Conservation (phyloP, 2,113 vertebrate species). For the Macaca mulatta region DNA sequence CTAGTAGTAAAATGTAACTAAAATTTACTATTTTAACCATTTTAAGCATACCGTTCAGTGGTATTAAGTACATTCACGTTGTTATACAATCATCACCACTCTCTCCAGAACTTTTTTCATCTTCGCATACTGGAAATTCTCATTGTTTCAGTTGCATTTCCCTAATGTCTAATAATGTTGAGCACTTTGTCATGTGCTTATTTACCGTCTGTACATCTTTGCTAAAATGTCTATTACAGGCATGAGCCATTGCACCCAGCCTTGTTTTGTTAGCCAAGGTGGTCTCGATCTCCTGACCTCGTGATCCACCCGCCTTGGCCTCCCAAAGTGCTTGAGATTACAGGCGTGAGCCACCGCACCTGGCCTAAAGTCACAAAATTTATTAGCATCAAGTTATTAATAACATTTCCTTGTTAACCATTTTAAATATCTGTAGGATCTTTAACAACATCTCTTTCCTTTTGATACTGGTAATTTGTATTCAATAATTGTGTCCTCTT, state of each 20-base stretch:
- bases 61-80: background rate
- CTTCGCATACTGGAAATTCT: background rate
- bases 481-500: background rate
- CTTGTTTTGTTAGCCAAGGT: too few species aligned
- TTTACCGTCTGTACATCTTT: background rate
- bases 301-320: too few species aligned
- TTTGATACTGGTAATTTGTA: background rate
- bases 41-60: background rate
- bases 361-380: background rate
- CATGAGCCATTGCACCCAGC: too few species aligned
- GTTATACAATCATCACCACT: background rate
- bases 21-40: background rate
- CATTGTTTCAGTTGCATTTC: slow-evolving; percentile 2
- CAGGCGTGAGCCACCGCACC: too few species aligned
- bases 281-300: too few species aligned
- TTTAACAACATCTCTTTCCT: background rate
- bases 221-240: background rate
- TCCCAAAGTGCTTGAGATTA: background rate
- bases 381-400: slow-evolving; percentile 20
- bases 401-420: background rate
- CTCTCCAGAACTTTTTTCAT: background rate
- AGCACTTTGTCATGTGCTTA: background rate
- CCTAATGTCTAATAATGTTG: background rate
- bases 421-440: background rate
- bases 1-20: background rate